Evolutionary conservation across 2,113 vertebrate species (phyloP).

Genomic region (Tilapia sparmanii): DNA sequence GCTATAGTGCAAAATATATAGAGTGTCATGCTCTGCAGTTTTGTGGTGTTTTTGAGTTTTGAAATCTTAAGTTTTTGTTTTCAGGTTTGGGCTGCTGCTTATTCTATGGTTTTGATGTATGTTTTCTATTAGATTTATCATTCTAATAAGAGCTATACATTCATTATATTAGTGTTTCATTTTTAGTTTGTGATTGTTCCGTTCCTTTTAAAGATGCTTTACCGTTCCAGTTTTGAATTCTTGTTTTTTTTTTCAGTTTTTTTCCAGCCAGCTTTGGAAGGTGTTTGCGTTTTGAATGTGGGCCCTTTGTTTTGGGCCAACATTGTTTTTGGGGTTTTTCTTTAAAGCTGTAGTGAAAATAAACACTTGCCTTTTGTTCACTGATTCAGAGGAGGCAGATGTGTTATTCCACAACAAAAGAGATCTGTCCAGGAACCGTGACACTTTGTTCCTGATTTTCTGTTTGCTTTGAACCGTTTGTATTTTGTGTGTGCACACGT

Average conservation of each 20-base stretch:
- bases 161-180: background rate
- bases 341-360: background rate
- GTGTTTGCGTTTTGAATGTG: background rate
- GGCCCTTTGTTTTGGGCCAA: background rate
- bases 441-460: background rate
- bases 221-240: background rate
- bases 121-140: background rate
- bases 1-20: background rate
- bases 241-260: background rate
- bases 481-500: background rate
- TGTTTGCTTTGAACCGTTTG: accelerated
- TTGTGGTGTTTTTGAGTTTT: background rate
- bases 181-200: background rate
- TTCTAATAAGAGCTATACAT: background rate
- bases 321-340: background rate
- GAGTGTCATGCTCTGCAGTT: background rate
- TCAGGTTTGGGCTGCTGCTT: background rate
- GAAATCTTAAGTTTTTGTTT: background rate
- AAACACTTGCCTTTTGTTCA: background rate
- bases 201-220: background rate
- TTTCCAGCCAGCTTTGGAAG: background rate
- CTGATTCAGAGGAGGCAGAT: background rate
- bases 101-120: background rate
- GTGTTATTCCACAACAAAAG: background rate
- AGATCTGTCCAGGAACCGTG: background rate